A percentile compares a stretch with the other conserved stretches of the same genome.
Conservation (phyloP, 2,113 vertebrate genomes). For the Psittacula cyanocephala region DNA sequence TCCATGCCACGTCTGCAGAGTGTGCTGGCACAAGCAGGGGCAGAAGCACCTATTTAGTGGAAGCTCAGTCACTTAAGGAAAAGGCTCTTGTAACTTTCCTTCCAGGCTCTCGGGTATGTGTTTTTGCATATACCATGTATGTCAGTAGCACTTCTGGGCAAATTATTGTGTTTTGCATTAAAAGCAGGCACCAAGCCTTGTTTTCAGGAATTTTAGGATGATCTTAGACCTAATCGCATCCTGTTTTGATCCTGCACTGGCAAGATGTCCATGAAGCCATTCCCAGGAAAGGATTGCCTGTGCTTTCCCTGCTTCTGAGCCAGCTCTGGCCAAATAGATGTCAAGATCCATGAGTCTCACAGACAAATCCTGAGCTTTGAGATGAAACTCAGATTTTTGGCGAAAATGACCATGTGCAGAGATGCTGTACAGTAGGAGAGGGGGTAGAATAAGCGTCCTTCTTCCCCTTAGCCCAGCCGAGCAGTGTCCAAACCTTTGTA, state of each 20-base stretch:
- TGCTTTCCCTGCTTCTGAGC: neutral
- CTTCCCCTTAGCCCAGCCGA: neutral
- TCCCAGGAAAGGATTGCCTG: neutral
- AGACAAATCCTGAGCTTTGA: neutral
- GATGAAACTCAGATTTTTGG: neutral
- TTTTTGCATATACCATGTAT: fast-evolving
- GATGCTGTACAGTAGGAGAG: neutral
- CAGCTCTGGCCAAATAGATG: neutral
- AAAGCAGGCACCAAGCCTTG: neutral
- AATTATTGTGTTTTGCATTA: neutral
- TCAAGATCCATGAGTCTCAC: fast-evolving
- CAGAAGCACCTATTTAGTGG: neutral
- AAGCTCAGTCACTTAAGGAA: neutral
- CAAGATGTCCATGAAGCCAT: neutral
- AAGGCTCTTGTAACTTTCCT: neutral
- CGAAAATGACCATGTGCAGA: neutral
- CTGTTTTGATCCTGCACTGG: neutral
- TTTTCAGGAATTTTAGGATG: neutral
- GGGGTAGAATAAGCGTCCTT: fast-evolving
- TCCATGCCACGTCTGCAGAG: fast-evolving
- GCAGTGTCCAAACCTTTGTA: fast-evolving
- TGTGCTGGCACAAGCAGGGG: neutral
- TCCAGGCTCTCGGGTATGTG: fast-evolving
- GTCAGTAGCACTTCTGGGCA: neutral
- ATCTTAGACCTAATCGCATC: neutral